Base-by-base conservation (phyloP, 2,888 invertebrate species). In the Incurvaria masculella region DNA sequence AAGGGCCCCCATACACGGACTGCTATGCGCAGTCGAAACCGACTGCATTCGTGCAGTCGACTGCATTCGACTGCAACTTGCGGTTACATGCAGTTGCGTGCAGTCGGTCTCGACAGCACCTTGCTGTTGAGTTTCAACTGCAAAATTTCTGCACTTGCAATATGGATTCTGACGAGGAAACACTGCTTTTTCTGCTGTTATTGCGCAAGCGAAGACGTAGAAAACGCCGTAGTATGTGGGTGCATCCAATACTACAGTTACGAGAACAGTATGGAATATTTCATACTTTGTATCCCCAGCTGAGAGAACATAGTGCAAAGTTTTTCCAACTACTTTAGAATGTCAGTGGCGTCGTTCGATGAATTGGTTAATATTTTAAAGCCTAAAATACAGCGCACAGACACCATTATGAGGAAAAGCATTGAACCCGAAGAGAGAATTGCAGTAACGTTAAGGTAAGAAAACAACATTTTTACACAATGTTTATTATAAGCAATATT, bases 341-440 rank as follows among this genome's bases (percentile, higher is more conserved):
- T 61, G 59, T 59, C 57, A 51, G 55, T 57, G 53, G 57, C 56
- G 55, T 59, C 58, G 44, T 60, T 61, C 57, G 57, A 60, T 55
- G 55, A 60, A 52, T 49, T 60, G 52, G 49, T 58, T 52, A 52
- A 54, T 56, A 51, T 60, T 47, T 57, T 60, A 51, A 56, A 51
- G 51, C 46, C 57, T 54, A 56, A 59, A 54, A 50, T 61, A 51
- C 51, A 54, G 53, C 33, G 53, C 51, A 43, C 48, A 53, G 51
- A 52, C 55, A 57, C 50, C 38, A 38, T 50, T 50, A 44, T 59
- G 52, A 51, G 54, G 52, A 33, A 45, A 47, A 51, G 48, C 49
- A 51, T 58, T 42, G 57, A 57, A 49, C 52, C 57, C 19, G 58
- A 57, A 57, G 55, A 58, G 44, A 59, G 56, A 56, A 54, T 56